These are phyloP conservation scores for Torymus texanus DNA, from an alignment of 2,888 invertebrate genomes.

Conservation along the genomic window DNA sequence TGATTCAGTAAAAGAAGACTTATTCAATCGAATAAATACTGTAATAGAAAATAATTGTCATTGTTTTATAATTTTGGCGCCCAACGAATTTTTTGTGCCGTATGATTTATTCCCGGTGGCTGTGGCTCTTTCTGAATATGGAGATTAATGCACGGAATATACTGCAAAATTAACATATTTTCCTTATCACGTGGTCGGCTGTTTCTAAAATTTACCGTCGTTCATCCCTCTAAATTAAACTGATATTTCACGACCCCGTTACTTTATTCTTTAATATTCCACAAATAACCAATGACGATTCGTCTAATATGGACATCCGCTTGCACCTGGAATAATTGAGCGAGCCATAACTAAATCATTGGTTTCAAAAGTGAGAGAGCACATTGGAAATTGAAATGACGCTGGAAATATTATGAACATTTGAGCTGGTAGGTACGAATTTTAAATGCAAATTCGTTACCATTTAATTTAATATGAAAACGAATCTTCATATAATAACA, in stretches of 20 bases:
- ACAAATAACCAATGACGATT: not conserved
- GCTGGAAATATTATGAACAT: too few relatives aligned
- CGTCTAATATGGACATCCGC: too few relatives aligned
- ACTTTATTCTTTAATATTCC: not conserved
- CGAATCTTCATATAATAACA: too few relatives aligned
- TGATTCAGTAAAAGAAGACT: too few relatives aligned
- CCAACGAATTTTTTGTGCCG: constrained; percentile 7
- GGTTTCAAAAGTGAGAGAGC: too few relatives aligned
- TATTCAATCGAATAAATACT: too few relatives aligned
- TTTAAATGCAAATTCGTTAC: not conserved
- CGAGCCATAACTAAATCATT: too few relatives aligned
- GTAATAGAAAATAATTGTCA: too few relatives aligned
- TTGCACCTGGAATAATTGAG: too few relatives aligned
- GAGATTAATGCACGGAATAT: constrained; percentile 27
- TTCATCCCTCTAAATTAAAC: constrained; percentile 18
- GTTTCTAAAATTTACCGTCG: constrained; percentile 13
- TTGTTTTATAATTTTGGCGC: not conserved
- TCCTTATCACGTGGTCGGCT: constrained; percentile 14
- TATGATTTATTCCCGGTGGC: not conserved
- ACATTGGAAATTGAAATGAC: too few relatives aligned
- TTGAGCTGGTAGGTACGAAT: too few relatives aligned
- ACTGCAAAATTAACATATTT: constrained; percentile 43
- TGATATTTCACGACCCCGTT: constrained; percentile 9
- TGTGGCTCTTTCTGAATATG: constrained; percentile 25
- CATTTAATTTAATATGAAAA: too few relatives aligned